Percentiles rank a stretch among this genome's conserved stretches.
phyloP scores from a whole-genome alignment of 2,888 invertebrate genomes.

The Agapetus fuscipes region DNA sequence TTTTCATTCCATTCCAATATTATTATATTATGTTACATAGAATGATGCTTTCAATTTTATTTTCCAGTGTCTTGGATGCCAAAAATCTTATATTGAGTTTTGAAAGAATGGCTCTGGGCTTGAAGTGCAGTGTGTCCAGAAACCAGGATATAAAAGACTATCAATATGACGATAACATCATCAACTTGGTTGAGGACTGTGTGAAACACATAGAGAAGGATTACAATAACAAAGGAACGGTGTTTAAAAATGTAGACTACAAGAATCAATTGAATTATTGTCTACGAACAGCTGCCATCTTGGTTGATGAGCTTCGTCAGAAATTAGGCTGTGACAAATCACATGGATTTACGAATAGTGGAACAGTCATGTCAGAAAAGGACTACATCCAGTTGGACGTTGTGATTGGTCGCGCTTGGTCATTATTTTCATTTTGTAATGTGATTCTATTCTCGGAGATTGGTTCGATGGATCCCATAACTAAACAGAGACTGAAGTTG shows the following conservation, averaged over 20 bases:
- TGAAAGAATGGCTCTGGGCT: constrained; percentile 14
- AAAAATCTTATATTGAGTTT: constrained; percentile 13
- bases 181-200: too few relatives aligned
- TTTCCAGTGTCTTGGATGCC: constrained; percentile 14
- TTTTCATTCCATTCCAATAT: constrained; percentile 8
- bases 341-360: too few relatives aligned
- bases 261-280: too few relatives aligned
- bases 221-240: too few relatives aligned
- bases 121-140: constrained; percentile 9
- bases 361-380: too few relatives aligned
- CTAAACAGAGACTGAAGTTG: constrained; percentile 64
- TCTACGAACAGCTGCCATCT: too few relatives aligned
- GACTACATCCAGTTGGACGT: too few relatives aligned
- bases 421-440: constrained; percentile 15
- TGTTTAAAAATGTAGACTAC: too few relatives aligned
- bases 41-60: constrained; percentile 24
- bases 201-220: too few relatives aligned
- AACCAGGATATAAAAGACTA: constrained; percentile 2
- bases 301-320: too few relatives aligned
- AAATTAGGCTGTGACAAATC: too few relatives aligned
- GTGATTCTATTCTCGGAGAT: constrained; percentile 43
- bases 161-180: too few relatives aligned
- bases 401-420: constrained; percentile 11
- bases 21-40: constrained; percentile 28
- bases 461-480: constrained; percentile 73